These are phyloP conservation scores for Rousettus leschenaultii DNA, from an alignment of 2,113 vertebrate genomes.

Conservation along the genomic window DNA sequence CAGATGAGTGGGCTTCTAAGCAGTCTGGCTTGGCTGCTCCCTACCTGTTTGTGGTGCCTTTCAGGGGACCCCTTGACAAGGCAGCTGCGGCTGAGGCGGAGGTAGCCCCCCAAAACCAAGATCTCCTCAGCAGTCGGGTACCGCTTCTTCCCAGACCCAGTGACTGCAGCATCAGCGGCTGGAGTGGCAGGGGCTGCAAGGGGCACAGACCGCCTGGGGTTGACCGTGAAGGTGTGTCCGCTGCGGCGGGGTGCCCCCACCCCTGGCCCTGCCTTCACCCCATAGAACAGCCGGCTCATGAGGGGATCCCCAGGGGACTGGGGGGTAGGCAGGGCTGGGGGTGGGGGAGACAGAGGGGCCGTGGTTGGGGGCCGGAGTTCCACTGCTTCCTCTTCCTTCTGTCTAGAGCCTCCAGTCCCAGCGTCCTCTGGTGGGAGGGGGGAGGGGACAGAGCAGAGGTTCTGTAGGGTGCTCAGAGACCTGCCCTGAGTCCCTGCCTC, in stretches of 20 bases:
- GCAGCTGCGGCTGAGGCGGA: constrained; percentile 88
- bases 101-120: constrained; percentile 92
- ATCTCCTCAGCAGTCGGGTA: constrained; percentile 92
- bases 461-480: constrained; percentile 43
- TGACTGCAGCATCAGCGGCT: not conserved
- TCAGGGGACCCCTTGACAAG: constrained; percentile 84
- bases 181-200: not conserved
- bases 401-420: constrained; percentile 46
- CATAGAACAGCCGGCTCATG: constrained; percentile 76
- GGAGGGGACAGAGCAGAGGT: constrained; percentile 24
- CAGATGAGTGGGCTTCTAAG: not conserved
- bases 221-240: constrained; percentile 92
- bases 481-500: constrained; percentile 46
- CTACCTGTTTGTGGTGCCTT: constrained; percentile 86
- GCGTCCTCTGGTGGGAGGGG: constrained; percentile 51
- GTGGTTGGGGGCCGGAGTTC: constrained; percentile 40
- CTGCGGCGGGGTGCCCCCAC: constrained; percentile 83
- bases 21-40: not conserved
- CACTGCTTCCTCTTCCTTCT: constrained; percentile 74
- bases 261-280: constrained; percentile 71
- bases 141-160: constrained; percentile 83
- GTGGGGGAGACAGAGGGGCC: constrained; percentile 53
- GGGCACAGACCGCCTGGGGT: constrained; percentile 79
- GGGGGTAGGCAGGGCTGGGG: constrained; percentile 55
- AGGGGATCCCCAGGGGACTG: constrained; percentile 70